A percentile compares a stretch with the other conserved stretches of the same genome.
Conservation (phyloP, 2,113 vertebrate genomes). For the Pachypanchax playfairii region DNA sequence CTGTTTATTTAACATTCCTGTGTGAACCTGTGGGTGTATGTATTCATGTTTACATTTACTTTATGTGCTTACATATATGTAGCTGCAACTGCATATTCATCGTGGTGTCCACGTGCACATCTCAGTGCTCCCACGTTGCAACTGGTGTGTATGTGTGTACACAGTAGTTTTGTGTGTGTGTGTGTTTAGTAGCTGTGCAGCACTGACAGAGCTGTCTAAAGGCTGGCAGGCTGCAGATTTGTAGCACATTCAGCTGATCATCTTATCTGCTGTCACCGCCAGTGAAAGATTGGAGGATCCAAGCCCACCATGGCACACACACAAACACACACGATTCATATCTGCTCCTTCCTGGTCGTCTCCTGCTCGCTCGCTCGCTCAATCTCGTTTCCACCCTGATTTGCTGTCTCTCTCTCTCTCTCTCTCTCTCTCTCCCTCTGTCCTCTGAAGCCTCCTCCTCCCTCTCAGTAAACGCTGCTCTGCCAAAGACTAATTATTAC, state of each 20-base stretch:
- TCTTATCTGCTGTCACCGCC: conserved; percentile 78
- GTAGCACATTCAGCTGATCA: conserved; percentile 73
- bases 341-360: conserved; percentile 28
- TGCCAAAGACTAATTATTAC: conserved; percentile 79
- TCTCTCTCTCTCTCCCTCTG: too few relatives aligned
- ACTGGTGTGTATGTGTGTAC: conserved; percentile 22
- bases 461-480: conserved; percentile 57
- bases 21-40: conserved; percentile 9
- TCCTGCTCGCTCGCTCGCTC: conserved; percentile 40
- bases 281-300: conserved; percentile 69
- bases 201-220: conserved; percentile 73
- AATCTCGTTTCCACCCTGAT: conserved; percentile 37
- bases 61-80: conserved; percentile 11
- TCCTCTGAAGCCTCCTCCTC: conserved; percentile 38
- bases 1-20: conserved; percentile 36
- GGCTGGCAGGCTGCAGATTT: conserved; percentile 74
- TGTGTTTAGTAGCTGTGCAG: conserved; percentile 38
- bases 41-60: neutral
- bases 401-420: conserved; percentile 26
- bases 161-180: conserved; percentile 8
- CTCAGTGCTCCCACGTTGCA: conserved; percentile 1
- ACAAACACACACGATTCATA: conserved; percentile 13
- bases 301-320: conserved; percentile 35
- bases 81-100: conserved; percentile 21
- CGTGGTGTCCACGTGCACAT: conserved; percentile 1